Percentiles rank a stretch among this genome's conserved stretches.
Conservation (phyloP, 2,888 invertebrate species). For the Teleiodes luculella region DNA sequence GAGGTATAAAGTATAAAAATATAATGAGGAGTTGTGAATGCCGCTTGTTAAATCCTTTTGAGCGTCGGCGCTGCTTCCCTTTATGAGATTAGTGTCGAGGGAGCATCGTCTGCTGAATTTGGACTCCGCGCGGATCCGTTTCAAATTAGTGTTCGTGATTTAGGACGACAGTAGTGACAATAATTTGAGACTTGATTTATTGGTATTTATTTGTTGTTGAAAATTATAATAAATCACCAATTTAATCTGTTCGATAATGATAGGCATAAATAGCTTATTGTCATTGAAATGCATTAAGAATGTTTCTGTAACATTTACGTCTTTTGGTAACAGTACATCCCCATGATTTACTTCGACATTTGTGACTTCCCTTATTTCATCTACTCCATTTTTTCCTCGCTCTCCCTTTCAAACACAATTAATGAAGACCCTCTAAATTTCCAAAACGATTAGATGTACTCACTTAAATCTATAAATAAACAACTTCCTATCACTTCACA, state of each 20-base stretch:
- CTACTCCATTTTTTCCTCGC: background rate
- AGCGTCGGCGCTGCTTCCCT: slow-evolving; percentile 56
- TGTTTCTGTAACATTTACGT: too few relatives aligned
- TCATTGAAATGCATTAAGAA: background rate
- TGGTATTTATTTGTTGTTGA: slow-evolving; percentile 27
- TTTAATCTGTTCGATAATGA: background rate
- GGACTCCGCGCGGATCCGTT: slow-evolving; percentile 61
- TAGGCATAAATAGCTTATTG: background rate
- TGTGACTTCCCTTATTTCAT: background rate
- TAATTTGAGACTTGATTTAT: slow-evolving; percentile 60
- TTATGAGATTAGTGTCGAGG: slow-evolving; percentile 65
- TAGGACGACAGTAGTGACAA: slow-evolving; percentile 54
- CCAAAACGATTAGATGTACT: slow-evolving; percentile 17
- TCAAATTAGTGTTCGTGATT: slow-evolving; percentile 71
- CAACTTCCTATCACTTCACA: slow-evolving; percentile 63
- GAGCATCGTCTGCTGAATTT: slow-evolving; percentile 47
- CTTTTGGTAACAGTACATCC: too few relatives aligned
- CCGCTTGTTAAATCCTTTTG: slow-evolving; percentile 78
- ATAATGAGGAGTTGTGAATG: slow-evolving; percentile 74
- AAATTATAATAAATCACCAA: slow-evolving; percentile 13
- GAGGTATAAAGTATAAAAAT: slow-evolving; percentile 77
- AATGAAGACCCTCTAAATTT: slow-evolving; percentile 5
- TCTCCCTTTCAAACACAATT: slow-evolving; percentile 1
- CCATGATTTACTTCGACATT: background rate
- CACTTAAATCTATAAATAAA: slow-evolving; percentile 44